phyloP scores from a whole-genome alignment of 1,140 invertebrate species.

The Bacillus rossius region DNA sequence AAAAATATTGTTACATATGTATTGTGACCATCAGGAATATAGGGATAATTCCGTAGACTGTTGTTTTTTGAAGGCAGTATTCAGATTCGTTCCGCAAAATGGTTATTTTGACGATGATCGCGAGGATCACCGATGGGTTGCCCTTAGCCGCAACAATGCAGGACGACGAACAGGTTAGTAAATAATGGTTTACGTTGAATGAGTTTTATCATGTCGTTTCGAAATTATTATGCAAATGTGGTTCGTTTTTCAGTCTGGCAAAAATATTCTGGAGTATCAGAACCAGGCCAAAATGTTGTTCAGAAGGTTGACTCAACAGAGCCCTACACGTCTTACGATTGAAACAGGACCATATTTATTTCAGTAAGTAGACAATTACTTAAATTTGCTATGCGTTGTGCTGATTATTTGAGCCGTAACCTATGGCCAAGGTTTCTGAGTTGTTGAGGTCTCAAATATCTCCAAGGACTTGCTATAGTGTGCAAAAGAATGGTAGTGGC shows the following conservation, averaged over 20 bases:
- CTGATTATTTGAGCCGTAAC: too few species aligned
- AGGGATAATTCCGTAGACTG: too few species aligned
- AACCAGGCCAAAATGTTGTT: conserved; percentile 99
- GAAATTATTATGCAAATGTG: conserved; percentile 6
- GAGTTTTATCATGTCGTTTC: background rate
- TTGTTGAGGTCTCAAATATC: too few species aligned
- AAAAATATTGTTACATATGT: too few species aligned
- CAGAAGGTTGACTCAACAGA: conserved; percentile 82
- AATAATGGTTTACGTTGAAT: background rate
- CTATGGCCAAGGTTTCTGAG: too few species aligned
- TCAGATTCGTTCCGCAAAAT: conserved; percentile 50
- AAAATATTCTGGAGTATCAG: conserved; percentile 93
- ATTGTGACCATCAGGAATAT: too few species aligned
- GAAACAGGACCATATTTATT: conserved; percentile 96
- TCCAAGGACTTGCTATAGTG: too few species aligned
- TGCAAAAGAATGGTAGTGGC: too few species aligned
- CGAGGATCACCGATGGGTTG: conserved; percentile 88
- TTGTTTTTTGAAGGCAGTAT: too few species aligned
- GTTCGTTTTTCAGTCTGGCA: conserved; percentile 67
- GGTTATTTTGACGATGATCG: conserved; percentile 97
- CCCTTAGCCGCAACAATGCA: conserved; percentile 96
- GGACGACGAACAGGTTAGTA: conserved; percentile 90
- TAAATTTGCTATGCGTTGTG: too few species aligned
- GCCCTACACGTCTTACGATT: conserved; percentile 87
- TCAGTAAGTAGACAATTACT: conserved; percentile 91